Evolutionary conservation across 2,113 vertebrate species (phyloP), one percentile per base, ranked within the genome.

Genomic region (Tupaia tana): DNA sequence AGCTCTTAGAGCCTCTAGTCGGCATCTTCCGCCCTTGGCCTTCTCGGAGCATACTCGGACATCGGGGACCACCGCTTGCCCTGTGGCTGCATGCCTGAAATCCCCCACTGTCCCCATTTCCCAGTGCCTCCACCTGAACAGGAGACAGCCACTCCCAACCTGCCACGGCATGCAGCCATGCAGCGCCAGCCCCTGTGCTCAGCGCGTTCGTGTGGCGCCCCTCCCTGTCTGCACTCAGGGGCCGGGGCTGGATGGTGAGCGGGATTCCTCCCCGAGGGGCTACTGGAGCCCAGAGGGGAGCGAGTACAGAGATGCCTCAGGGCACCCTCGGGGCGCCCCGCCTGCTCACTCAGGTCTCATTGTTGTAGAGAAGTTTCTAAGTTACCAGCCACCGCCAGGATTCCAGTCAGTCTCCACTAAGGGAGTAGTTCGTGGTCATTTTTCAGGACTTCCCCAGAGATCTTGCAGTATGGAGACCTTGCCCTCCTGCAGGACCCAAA

Each of bases 321-420:
- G 54, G 12, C 22, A 9, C 20, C 0, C 0, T 2, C 71, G 71
- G 54, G 20, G 25, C 0, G 4, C 20, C 58, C 18, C 14, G 19
- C 78, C 18, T 27, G 25, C 80, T n/a, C 9, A 25, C n/a, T 2
- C 34, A 0, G 71, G 11, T 58, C 88, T 78, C 16, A 0, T 56
- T 29, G 2, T 66, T 77, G 34, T 63, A 75, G 56, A 84, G 80
- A 89, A 70, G 4, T 19, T 25, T 54, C 66, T 10, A 20, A 58
- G 34, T 70, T 29, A 54, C 29, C 19, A 11, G 14, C n/a, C 66
- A 27, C 25, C 43, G 0, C 11, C 29, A 2, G 27, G 1, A 1
- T 24, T 75, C 56, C 8, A 0, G 10, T 31, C 29, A 63, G 64
- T 25, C 10, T 3, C 54, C 7, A 11, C 0, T 15, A 34, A 12